A percentile compares a stretch with the other conserved stretches of the same genome.
These are phyloP conservation scores for Neoniphon sammara DNA, from an alignment of 2,797 vertebrate genomes.

Conservation along the genomic window DNA sequence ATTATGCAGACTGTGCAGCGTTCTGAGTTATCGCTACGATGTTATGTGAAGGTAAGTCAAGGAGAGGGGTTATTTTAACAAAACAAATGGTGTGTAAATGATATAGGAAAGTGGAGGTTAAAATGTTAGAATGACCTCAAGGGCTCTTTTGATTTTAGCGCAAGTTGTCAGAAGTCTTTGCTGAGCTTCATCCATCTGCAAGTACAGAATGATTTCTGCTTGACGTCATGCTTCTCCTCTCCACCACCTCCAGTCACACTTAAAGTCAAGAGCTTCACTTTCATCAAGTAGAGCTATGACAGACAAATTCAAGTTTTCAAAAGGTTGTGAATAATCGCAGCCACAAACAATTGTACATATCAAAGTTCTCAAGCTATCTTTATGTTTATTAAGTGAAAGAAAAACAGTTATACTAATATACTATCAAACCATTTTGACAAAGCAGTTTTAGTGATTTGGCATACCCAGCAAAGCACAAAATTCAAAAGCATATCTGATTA, in stretches of 20 bases:
- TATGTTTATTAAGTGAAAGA: not conserved
- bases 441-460: no score
- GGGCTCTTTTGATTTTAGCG: not conserved
- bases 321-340: not conserved
- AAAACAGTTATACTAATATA: not conserved
- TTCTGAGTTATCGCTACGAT: conserved; percentile 43
- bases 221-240: conserved; percentile 5
- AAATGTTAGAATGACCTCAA: conserved; percentile 29
- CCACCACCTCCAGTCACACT: conserved; percentile 17
- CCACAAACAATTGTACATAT: not conserved
- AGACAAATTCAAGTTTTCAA: conserved; percentile 37
- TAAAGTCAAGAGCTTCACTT: not conserved
- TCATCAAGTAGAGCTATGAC: conserved; percentile 3
- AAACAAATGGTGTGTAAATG: conserved; percentile 29
- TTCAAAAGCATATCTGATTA: no score
- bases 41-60: conserved; percentile 47
- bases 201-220: conserved; percentile 15
- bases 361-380: not conserved
- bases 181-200: conserved; percentile 23
- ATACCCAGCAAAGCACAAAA: not conserved
- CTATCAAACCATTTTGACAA: not conserved
- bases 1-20: conserved; percentile 59
- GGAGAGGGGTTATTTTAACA: conserved; percentile 30
- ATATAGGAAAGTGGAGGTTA: conserved; percentile 24
- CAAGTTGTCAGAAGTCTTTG: conserved; percentile 12